phyloP scores from a whole-genome alignment of 1,140 invertebrate species.

The Drosophila grimshawi region DNA sequence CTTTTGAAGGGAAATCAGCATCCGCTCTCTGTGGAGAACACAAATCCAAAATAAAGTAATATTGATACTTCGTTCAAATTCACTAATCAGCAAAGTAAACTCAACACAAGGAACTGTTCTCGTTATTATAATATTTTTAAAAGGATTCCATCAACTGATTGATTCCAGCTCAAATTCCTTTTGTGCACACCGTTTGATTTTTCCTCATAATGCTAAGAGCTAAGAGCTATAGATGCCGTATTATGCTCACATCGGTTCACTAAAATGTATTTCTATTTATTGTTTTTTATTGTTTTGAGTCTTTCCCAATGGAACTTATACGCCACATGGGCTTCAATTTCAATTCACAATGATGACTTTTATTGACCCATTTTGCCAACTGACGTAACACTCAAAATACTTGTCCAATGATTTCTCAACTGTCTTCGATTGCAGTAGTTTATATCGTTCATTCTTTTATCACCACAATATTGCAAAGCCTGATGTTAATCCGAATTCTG shows the following conservation, averaged over 20 bases:
- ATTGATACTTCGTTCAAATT: neutral
- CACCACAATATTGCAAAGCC: neutral
- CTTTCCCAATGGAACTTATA: neutral
- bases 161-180: conserved; percentile 41
- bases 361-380: conserved; percentile 43
- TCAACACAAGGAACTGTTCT: conserved; percentile 12
- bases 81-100: neutral
- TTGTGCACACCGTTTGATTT: conserved; percentile 28
- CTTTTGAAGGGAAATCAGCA: neutral
- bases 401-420: conserved; percentile 16
- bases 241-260: conserved; percentile 43
- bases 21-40: conserved; percentile 1
- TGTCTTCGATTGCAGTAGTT: neutral
- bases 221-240: conserved; percentile 18
- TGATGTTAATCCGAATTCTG: neutral
- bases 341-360: conserved; percentile 28
- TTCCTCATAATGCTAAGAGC: conserved; percentile 22
- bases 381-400: neutral
- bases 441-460: neutral
- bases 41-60: conserved; percentile 29
- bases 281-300: conserved; percentile 32
- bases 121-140: conserved; percentile 70
- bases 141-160: conserved; percentile 78
- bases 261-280: conserved; percentile 41
- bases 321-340: conserved; percentile 5